Conservation (phyloP, 2,888 invertebrate genomes). For the Callyntrura guangdongensis region DNA sequence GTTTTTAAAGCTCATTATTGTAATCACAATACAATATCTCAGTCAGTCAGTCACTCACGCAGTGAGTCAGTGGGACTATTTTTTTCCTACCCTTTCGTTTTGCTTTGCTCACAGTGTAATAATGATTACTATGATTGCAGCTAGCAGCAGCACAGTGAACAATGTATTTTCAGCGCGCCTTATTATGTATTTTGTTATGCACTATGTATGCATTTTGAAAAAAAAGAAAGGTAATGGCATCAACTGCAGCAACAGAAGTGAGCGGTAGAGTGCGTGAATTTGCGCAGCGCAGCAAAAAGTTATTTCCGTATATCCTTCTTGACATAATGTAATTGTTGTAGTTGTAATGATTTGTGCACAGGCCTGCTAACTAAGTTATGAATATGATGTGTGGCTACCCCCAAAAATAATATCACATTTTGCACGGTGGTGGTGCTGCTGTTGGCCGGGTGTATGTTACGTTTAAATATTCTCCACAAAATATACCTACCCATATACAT, state of each 20-base stretch:
- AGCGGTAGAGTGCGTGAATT: constrained; percentile 6
- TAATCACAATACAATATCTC: constrained; percentile 69
- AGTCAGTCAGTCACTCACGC: constrained; percentile 60
- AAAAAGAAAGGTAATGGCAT: constrained; percentile 55
- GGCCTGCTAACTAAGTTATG: too few relatives aligned
- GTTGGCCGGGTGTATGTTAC: background rate
- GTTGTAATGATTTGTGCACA: constrained; percentile 58
- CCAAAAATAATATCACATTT: background rate
- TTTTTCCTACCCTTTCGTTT: constrained; percentile 25
- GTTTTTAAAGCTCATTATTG: constrained; percentile 71
- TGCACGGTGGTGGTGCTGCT: background rate
- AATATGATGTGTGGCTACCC: background rate
- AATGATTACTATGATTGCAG: background rate
- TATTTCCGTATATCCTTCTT: constrained; percentile 73
- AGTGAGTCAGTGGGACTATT: constrained; percentile 44
- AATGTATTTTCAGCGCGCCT: background rate
- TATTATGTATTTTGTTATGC: constrained; percentile 33
- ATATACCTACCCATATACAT: too few relatives aligned
- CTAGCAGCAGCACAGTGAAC: background rate
- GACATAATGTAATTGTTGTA: constrained; percentile 58
- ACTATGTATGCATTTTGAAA: constrained; percentile 29
- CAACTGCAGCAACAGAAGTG: constrained; percentile 4
- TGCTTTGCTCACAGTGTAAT: constrained; percentile 4
- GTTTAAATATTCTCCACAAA: background rate
- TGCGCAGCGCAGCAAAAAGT: constrained; percentile 56